A percentile compares a stretch with the other conserved stretches of the same genome.
phyloP scores from a whole-genome alignment of 2,113 vertebrate species.

The Pantherophis guttatus region DNA sequence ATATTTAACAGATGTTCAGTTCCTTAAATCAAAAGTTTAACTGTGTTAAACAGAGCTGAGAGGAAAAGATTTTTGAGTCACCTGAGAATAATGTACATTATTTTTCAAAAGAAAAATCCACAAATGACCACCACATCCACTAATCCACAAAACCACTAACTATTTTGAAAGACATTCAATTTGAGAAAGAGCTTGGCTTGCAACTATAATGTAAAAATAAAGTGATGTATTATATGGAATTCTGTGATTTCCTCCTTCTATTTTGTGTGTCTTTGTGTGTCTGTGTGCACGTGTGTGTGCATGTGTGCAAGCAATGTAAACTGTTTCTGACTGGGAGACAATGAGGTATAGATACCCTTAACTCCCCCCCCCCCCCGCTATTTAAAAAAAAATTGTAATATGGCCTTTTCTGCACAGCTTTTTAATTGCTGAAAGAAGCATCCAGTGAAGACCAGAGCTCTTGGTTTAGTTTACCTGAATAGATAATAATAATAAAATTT shows the following conservation, averaged over 20 bases:
- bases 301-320: neutral
- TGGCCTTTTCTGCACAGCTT: neutral
- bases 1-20: neutral
- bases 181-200: neutral
- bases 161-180: neutral
- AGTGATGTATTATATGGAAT: neutral
- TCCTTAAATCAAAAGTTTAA: neutral
- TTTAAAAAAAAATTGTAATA: neutral
- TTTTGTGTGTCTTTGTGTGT: no score
- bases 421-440: neutral
- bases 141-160: neutral
- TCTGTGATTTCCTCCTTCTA: neutral
- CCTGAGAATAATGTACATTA: conserved; percentile 28
- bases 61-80: conserved; percentile 20
- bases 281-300: neutral
- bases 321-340: neutral
- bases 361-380: neutral
- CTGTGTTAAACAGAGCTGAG: conserved; percentile 1
- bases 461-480: neutral
- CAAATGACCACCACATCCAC: neutral
- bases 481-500: neutral
- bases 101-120: neutral
- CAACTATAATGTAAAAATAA: neutral
- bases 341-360: neutral
- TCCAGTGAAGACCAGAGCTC: neutral